phyloP scores from a whole-genome alignment of 2,888 invertebrate species.

The Rotaria socialis region DNA sequence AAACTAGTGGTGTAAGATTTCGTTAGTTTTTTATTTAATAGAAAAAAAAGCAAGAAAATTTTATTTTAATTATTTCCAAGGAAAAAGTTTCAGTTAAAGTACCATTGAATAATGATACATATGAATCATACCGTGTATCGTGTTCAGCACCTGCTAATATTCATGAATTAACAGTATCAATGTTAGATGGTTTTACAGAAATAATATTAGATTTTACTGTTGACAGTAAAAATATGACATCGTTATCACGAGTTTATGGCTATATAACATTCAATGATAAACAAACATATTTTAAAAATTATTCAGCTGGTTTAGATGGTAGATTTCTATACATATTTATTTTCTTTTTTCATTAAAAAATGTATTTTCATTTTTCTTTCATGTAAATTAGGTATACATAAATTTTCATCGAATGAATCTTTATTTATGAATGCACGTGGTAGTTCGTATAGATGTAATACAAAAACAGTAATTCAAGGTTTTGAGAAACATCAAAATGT shows the following conservation, averaged over 20 bases:
- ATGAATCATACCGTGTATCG: not conserved
- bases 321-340: not conserved
- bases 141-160: not conserved
- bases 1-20: not conserved
- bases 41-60: not conserved
- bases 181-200: not conserved
- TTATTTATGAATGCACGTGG: slow-evolving; percentile 38
- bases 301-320: not conserved
- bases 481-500: not conserved
- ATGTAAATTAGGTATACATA: not conserved
- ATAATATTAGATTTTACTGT: not conserved
- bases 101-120: not conserved
- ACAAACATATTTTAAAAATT: not conserved
- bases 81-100: not conserved
- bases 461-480: slow-evolving; percentile 27
- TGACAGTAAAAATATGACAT: not conserved
- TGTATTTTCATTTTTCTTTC: no score
- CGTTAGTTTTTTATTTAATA: not conserved
- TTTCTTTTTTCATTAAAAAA: no score
- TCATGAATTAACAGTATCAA: not conserved
- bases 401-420: not conserved
- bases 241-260: not conserved
- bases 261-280: not conserved
- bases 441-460: slow-evolving; percentile 42
- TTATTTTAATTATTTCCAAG: not conserved